Percentiles rank a stretch among this genome's conserved stretches.
Evolutionary conservation across 2,113 vertebrate species (phyloP).

Genomic region (Columba janthina): DNA sequence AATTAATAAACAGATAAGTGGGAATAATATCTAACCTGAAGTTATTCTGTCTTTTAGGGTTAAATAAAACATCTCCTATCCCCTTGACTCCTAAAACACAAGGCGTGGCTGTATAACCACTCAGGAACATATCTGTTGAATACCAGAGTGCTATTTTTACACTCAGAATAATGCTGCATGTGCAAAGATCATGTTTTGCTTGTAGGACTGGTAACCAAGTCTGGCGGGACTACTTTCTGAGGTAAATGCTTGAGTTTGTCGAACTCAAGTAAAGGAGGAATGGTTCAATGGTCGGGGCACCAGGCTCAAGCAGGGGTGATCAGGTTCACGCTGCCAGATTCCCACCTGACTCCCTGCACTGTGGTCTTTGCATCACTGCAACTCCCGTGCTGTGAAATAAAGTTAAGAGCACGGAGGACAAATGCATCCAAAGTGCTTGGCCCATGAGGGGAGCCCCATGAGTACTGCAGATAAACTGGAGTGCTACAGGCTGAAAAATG

Average conservation of each 20-base stretch:
- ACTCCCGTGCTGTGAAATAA: background rate
- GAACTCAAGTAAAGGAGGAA: background rate
- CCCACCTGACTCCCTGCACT: rapidly evolving
- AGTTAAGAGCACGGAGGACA: background rate
- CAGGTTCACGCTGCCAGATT: rapidly evolving
- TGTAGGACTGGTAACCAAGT: background rate
- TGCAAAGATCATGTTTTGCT: background rate
- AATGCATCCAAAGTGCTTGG: rapidly evolving
- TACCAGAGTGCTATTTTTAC: background rate
- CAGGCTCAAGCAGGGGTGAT: background rate
- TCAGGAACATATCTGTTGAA: background rate
- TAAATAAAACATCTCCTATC: background rate
- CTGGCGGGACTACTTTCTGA: background rate
- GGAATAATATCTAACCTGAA: background rate
- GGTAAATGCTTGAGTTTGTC: background rate
- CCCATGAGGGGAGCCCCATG: rapidly evolving
- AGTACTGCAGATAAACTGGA: background rate
- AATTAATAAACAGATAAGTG: background rate
- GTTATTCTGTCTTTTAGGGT: background rate
- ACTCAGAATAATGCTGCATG: background rate
- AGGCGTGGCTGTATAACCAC: background rate
- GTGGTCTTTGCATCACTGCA: background rate
- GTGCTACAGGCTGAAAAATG: background rate
- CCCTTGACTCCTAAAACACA: background rate
- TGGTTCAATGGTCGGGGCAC: background rate